phyloP scores from a whole-genome alignment of 2,888 invertebrate genomes.

The Callyntrura guangdongensis region DNA sequence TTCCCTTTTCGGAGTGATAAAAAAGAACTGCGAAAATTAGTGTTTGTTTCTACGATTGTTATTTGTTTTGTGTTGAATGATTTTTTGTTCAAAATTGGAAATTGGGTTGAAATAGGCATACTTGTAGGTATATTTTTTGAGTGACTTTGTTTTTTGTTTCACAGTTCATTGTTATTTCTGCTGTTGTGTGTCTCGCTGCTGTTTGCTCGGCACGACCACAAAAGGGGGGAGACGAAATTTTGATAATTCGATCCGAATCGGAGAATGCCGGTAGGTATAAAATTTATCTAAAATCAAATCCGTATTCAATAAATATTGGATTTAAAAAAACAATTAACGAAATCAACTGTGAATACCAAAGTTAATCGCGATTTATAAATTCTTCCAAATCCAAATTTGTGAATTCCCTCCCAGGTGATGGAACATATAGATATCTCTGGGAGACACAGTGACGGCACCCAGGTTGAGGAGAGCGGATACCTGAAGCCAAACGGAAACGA shows the following conservation, averaged over 20 bases:
- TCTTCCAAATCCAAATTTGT: too few relatives aligned
- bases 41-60: slow-evolving; percentile 1
- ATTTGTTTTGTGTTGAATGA: background rate
- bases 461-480: slow-evolving; percentile 78
- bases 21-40: background rate
- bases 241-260: slow-evolving; percentile 76
- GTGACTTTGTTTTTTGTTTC: slow-evolving; percentile 18
- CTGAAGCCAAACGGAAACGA: slow-evolving; percentile 80
- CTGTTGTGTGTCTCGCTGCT: slow-evolving; percentile 54
- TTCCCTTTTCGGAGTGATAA: background rate
- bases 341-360: too few relatives aligned
- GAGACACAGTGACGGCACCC: slow-evolving; percentile 79
- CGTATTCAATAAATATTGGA: too few relatives aligned
- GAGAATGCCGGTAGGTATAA: too few relatives aligned
- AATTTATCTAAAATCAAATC: too few relatives aligned
- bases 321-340: too few relatives aligned
- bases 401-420: too few relatives aligned
- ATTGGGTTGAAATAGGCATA: background rate
- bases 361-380: too few relatives aligned
- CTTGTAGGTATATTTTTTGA: background rate
- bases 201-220: slow-evolving; percentile 33
- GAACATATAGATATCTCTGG: slow-evolving; percentile 76
- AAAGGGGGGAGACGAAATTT: slow-evolving; percentile 65
- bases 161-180: slow-evolving; percentile 45
- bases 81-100: slow-evolving; percentile 11